phyloP scores from a whole-genome alignment of 2,113 vertebrate species.

The Lagopus leucura region DNA sequence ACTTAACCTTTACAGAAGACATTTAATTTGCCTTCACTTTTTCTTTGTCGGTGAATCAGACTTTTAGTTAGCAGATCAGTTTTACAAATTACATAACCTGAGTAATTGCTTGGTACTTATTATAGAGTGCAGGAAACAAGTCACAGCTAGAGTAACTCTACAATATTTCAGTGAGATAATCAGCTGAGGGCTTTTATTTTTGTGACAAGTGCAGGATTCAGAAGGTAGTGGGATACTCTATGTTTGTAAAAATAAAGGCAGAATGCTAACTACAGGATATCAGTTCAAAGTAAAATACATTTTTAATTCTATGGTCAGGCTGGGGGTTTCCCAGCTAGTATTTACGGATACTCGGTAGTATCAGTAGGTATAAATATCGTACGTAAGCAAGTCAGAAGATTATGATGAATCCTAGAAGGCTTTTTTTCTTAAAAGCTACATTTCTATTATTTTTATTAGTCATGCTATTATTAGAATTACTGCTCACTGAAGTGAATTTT shows the following conservation, averaged over 20 bases:
- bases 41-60: conserved; percentile 60
- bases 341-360: neutral
- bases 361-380: neutral
- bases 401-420: neutral
- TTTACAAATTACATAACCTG: conserved; percentile 60
- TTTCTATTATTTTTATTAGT: neutral
- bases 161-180: neutral
- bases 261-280: neutral
- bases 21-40: conserved; percentile 46
- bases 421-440: neutral
- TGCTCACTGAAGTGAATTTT: neutral
- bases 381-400: neutral
- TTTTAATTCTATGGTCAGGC: neutral
- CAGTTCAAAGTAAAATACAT: neutral
- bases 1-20: conserved; percentile 66
- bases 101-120: conserved; percentile 33
- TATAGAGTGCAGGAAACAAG: conserved; percentile 22
- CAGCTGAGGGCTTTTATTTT: accelerated
- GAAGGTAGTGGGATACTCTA: neutral
- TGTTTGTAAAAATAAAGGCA: neutral
- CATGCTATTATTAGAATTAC: neutral
- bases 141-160: neutral
- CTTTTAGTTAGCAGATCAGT: conserved; percentile 47
- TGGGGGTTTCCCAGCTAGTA: neutral
- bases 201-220: neutral